These are phyloP conservation scores for Lipophrys pholis DNA, from an alignment of 2,113 vertebrate species.

Conservation along the genomic window DNA sequence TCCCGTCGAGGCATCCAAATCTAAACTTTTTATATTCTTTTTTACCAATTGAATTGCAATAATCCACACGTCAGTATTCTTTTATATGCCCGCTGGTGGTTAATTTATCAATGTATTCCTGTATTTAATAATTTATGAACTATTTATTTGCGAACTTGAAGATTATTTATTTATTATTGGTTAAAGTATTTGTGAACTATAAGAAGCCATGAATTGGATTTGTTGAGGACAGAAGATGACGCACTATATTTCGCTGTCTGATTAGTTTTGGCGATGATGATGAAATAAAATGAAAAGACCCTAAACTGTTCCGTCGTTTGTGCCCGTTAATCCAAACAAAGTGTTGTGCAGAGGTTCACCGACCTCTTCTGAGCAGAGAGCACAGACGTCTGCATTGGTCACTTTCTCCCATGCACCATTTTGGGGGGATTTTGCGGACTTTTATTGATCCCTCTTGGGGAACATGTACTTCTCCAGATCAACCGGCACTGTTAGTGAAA, in stretches of 20 bases:
- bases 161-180: conserved; percentile 68
- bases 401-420: too few relatives aligned
- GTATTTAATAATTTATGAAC: conserved; percentile 68
- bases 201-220: conserved; percentile 48
- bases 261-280: conserved; percentile 58
- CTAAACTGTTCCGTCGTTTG: too few relatives aligned
- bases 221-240: conserved; percentile 65
- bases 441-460: too few relatives aligned
- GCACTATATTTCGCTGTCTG: conserved; percentile 50
- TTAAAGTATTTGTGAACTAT: conserved; percentile 56
- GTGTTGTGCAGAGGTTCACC: too few relatives aligned
- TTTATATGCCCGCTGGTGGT: conserved; percentile 55
- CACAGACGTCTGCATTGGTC: too few relatives aligned
- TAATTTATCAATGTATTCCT: conserved; percentile 55
- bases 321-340: too few relatives aligned
- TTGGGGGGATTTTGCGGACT: too few relatives aligned
- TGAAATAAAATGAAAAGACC: too few relatives aligned
- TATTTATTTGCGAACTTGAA: conserved; percentile 65
- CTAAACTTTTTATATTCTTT: conserved; percentile 56
- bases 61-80: conserved; percentile 60
- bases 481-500: too few relatives aligned
- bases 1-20: conserved; percentile 27
- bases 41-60: conserved; percentile 63
- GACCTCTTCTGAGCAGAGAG: too few relatives aligned
- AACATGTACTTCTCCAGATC: too few relatives aligned